Conservation (phyloP, 2,113 vertebrate species). For the Barbus barbus region DNA sequence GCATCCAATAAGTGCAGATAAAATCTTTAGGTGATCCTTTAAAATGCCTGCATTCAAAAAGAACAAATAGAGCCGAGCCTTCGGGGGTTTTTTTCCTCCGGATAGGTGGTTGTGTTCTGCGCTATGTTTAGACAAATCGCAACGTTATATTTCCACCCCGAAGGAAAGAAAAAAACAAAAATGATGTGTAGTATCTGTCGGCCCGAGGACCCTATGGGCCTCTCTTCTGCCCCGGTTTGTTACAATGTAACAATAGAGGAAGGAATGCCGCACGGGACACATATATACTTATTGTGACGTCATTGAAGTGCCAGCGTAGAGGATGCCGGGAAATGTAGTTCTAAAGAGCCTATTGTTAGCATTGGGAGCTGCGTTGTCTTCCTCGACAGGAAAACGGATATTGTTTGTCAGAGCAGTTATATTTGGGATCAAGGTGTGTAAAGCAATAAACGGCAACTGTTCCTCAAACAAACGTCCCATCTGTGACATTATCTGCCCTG, state of each 20-base stretch:
- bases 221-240: slow-evolving; percentile 70
- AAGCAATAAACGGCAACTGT: neutral
- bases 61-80: slow-evolving; percentile 14
- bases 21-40: slow-evolving; percentile 49
- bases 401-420: neutral
- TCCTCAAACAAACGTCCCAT: neutral
- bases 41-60: slow-evolving; percentile 59
- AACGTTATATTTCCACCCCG: slow-evolving; percentile 26
- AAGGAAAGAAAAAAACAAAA: slow-evolving; percentile 30
- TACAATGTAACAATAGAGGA: slow-evolving; percentile 79
- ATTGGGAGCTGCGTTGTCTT: neutral
- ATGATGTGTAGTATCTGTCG: slow-evolving; percentile 47
- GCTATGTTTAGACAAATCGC: slow-evolving; percentile 40
- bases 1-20: slow-evolving; percentile 17
- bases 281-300: slow-evolving; percentile 77
- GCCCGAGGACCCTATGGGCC: slow-evolving; percentile 61
- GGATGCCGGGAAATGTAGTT: slow-evolving; percentile 73
- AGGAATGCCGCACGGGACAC: slow-evolving; percentile 64
- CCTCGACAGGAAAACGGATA: neutral
- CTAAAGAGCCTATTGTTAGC: neutral
- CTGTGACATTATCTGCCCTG: neutral
- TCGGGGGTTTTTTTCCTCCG: slow-evolving; percentile 56
- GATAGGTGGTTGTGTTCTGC: slow-evolving; percentile 62
- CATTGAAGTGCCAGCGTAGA: slow-evolving; percentile 53
- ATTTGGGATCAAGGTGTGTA: neutral